Evolutionary conservation across 2,888 invertebrate species (phyloP), one percentile per base, ranked within the genome.

Genomic region (Pristionchus exspectatus): DNA sequence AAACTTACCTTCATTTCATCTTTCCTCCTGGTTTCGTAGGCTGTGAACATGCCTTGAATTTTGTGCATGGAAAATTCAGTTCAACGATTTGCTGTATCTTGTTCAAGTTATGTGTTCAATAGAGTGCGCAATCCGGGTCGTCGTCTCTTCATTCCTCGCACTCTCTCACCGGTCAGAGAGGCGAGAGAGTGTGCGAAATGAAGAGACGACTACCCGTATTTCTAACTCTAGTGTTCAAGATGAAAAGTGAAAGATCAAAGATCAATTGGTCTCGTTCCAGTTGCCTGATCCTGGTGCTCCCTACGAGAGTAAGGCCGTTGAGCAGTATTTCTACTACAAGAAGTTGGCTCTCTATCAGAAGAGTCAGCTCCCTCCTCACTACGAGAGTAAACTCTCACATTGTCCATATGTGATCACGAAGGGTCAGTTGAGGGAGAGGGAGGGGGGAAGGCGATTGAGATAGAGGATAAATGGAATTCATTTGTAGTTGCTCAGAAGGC

Each of bases 321-420:
- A 50, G 44, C 44, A 87, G 21, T 87, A 87, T 44, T 33, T 33
- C 50, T 69, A 87, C 27, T 87, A 69, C 87, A 66, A 69, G 66
- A 24, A 66, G 18, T 18, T 66, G 16, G 87, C 54, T n/a, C 14
- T 87, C 1, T 7, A 27, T 38, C 66, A 56, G 66, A 87, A 87
- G 87, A 44, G 69, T 12, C 59, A 87, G 21, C 69, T 87, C 44
- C 87, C 69, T 18, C 87, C 84, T 5, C 16, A 56, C 21, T 27
- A 24, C 44, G n/a, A 27, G 44, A 81, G 18, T 9, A 33, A 81
- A n/a, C 27, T 44, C 1, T 81, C 38, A 2, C 21, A 12, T 50
- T 81, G 81, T 27, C 81, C 81, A 9, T 81, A 81, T 21, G 81
- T 81, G 10, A 54, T 81, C 81, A 81, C 81, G n/a, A 81, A 50